Evolutionary conservation across 2,888 invertebrate species (phyloP).

Genomic region (Folsomia manolachei): DNA sequence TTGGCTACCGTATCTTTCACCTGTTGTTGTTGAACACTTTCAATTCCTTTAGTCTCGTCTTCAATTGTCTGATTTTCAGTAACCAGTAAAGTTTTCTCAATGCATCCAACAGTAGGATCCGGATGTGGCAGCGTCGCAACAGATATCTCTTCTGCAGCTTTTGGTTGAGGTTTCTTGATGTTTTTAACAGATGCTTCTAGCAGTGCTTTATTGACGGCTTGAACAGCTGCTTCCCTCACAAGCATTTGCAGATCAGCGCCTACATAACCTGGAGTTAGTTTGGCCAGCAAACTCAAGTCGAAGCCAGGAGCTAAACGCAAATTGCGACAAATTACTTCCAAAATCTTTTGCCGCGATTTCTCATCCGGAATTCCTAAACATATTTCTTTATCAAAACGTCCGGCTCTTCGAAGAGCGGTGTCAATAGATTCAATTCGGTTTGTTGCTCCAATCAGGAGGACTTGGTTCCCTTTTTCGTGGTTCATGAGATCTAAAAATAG

Average conservation of each 20-base stretch:
- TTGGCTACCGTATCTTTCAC: too few species aligned
- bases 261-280: constrained; percentile 90
- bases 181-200: background rate
- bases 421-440: constrained; percentile 90
- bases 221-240: constrained; percentile 81
- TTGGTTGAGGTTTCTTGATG: background rate
- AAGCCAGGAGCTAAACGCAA: constrained; percentile 69
- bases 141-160: background rate
- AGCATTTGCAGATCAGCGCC: constrained; percentile 89
- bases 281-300: constrained; percentile 70
- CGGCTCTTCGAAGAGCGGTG: constrained; percentile 84
- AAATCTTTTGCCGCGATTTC: constrained; percentile 74
- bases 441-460: constrained; percentile 92
- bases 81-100: background rate
- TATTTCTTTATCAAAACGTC: constrained; percentile 91
- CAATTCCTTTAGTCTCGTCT: background rate
- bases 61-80: background rate
- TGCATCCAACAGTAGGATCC: background rate
- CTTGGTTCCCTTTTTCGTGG: constrained; percentile 61
- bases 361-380: constrained; percentile 89
- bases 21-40: too few species aligned
- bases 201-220: constrained; percentile 60
- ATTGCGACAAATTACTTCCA: constrained; percentile 68
- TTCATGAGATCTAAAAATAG: constrained; percentile 56
- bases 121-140: background rate